These are phyloP conservation scores for Ophioninae sp. DNA, from an alignment of 2,888 invertebrate species.

Conservation along the genomic window DNA sequence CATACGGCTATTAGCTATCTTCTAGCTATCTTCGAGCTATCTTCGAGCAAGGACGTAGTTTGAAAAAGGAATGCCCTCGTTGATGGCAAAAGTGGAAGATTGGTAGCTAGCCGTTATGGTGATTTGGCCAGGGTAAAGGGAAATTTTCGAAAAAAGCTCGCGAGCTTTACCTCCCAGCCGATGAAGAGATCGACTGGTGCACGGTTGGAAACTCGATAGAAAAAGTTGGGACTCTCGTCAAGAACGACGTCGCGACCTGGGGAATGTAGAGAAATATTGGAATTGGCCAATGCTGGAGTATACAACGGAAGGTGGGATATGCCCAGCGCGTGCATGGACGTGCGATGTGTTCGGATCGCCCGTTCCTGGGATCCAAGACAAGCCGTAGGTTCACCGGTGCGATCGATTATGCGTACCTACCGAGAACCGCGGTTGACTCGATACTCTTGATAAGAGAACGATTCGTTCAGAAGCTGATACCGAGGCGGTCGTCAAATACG, in stretches of 20 bases:
- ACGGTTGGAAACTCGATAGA: neutral
- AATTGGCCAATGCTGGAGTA: too few species aligned
- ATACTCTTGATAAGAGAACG: constrained; percentile 10
- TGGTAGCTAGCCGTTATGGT: neutral
- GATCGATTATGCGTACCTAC: neutral
- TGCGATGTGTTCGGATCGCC: constrained; percentile 57
- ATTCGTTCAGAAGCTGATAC: neutral
- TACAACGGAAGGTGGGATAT: constrained; percentile 22
- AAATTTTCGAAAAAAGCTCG: too few species aligned
- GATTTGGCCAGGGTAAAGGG: neutral
- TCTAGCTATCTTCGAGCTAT: constrained; percentile 25
- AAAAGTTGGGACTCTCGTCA: neutral
- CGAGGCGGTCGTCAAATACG: constrained; percentile 8
- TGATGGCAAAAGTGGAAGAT: neutral
- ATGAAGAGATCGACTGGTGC: neutral
- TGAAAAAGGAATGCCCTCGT: neutral
- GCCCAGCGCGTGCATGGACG: constrained; percentile 42
- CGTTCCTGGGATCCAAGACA: constrained; percentile 50
- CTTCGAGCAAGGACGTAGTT: constrained; percentile 3
- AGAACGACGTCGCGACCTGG: neutral
- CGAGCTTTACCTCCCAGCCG: neutral
- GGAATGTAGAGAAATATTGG: too few species aligned
- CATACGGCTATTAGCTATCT: constrained; percentile 35
- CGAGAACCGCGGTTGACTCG: constrained; percentile 8
- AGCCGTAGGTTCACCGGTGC: constrained; percentile 19